Conservation (phyloP, 2,888 invertebrate genomes). For the Microplitis manilae region DNA sequence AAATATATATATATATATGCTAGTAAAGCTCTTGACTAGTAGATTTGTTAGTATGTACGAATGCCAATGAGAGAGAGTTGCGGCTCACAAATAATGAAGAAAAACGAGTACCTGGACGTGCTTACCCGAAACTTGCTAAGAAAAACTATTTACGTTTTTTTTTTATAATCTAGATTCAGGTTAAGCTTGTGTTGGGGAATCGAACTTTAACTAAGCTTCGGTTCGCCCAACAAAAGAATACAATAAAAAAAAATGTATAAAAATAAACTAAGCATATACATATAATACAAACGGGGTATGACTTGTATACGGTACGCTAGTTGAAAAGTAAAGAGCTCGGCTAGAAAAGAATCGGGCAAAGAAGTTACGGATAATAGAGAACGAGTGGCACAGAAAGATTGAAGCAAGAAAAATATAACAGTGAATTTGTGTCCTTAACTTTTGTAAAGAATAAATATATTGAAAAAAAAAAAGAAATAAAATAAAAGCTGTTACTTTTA, state of each 20-base stretch:
- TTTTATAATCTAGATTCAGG: slow-evolving; percentile 34
- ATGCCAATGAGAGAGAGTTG: slow-evolving; percentile 26
- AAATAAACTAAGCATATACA: neutral
- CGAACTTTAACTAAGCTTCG: slow-evolving; percentile 45
- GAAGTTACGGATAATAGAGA: slow-evolving; percentile 1
- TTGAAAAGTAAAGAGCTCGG: slow-evolving; percentile 7
- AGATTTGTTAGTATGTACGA: slow-evolving; percentile 15
- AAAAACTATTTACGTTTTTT: slow-evolving; percentile 45
- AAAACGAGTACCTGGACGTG: slow-evolving; percentile 32
- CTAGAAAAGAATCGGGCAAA: neutral
- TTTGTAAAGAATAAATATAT: neutral
- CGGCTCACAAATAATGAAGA: slow-evolving; percentile 33
- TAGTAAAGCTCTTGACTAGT: neutral
- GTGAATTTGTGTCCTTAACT: slow-evolving; percentile 21
- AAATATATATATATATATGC: neutral
- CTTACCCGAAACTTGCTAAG: slow-evolving; percentile 42
- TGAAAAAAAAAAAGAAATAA: neutral
- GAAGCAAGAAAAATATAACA: neutral
- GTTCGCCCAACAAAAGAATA: slow-evolving; percentile 16
- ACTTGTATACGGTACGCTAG: neutral
- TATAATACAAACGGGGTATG: neutral
- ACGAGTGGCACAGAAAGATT: slow-evolving; percentile 1
- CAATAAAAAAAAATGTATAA: neutral
- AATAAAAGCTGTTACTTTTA: neutral
- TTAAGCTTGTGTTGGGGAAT: slow-evolving; percentile 42